These are phyloP conservation scores for Thymelicus sylvestris DNA, from an alignment of 2,888 invertebrate species.

Conservation along the genomic window DNA sequence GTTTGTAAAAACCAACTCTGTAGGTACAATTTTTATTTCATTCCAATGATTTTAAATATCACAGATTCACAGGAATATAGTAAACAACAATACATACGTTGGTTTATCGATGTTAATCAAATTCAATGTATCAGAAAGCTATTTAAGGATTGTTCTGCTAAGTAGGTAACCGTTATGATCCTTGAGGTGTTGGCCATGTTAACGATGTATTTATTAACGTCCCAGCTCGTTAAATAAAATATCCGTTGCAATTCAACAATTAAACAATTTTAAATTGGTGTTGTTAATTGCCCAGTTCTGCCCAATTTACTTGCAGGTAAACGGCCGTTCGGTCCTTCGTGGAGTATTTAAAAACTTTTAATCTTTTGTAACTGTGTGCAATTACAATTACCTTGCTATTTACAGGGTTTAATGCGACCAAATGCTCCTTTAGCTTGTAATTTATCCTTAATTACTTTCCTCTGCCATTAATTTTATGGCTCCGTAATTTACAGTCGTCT, in stretches of 20 bases:
- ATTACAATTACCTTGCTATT: conserved; percentile 32
- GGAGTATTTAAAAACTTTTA: conserved; percentile 26
- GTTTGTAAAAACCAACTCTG: no score
- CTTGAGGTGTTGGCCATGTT: no score
- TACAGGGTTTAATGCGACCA: conserved; percentile 24
- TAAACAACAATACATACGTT: no score
- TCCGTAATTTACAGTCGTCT: conserved; percentile 4
- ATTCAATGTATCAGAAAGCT: no score
- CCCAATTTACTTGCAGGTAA: conserved; percentile 7
- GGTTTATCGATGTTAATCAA: no score
- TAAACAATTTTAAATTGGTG: conserved; percentile 16
- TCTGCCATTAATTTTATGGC: conserved; percentile 20
- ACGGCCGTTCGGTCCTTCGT: background rate
- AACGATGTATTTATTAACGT: no score
- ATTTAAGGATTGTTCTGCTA: no score
- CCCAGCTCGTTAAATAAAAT: background rate
- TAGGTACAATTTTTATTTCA: no score
- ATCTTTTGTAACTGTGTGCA: conserved; percentile 23
- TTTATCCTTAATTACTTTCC: conserved; percentile 29
- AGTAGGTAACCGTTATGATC: no score
- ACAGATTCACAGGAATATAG: no score
- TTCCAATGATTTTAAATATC: no score
- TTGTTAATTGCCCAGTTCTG: conserved; percentile 6
- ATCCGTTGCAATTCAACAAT: background rate
- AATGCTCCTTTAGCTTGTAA: conserved; percentile 32